Base-by-base conservation (phyloP, 2,113 vertebrate species). In the Syngnathus typhle region DNA sequence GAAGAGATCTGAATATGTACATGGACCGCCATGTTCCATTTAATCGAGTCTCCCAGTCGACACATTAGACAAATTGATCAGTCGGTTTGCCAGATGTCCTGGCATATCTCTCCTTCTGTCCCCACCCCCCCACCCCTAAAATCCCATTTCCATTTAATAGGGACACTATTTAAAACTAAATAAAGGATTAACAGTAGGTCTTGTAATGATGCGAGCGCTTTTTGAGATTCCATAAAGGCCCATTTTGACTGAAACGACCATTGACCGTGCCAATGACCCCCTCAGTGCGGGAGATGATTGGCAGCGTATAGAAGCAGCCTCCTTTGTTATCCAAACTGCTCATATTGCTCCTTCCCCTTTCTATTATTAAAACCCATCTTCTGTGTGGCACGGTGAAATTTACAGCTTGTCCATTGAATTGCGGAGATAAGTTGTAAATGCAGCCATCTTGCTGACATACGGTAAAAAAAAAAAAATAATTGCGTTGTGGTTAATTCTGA, bases 61-160 rank as follows among this genome's bases (percentile, higher is more conserved):
- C 84, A 71, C 74, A 52, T 71, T 32, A 78, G 87, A 88, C 84
- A 86, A 82, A 88, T 84, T 84, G 83, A 87, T 87, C 78, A 76
- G 74, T 84, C 74, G 82, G 60, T 79, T 74, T 80, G 80, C 84
- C 88, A 88, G 85, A 80, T 87, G 87, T 87, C 82, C 80, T 86
- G 81, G 78, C 80, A 78, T 60, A 84, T 82, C 71, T 71, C 71
- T 81, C 79, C 75, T 68, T 78, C 78, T 85, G 77, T 68, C 72
- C 52, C 52, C 38, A 41, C 27, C 2, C 27, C 2, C 27, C 27
- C 27, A 15, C 55, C 11, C 9, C 11, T 9, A 15, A 60, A 12
- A 7, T 44, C 60, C 67, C 47, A 6, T 63, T 63, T 59, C 64
- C 71, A 70, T 27, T 76, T 63, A 37, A 60, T 58, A 52, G 56